These are phyloP conservation scores for Drosophila littoralis DNA, from an alignment of 1,140 invertebrate genomes.

Conservation along the genomic window DNA sequence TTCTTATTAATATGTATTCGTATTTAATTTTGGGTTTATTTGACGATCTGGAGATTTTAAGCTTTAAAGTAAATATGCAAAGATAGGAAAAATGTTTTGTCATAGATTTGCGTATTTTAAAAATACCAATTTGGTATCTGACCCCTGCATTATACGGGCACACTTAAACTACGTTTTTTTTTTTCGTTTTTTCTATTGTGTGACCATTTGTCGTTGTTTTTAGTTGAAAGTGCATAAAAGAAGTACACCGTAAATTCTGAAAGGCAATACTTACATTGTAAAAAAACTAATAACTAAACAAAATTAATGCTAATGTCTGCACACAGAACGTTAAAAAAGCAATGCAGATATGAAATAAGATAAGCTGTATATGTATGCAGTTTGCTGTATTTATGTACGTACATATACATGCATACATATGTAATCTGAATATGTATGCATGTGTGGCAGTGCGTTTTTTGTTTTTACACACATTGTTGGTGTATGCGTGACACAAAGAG, in stretches of 20 bases:
- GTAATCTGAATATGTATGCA: constrained; percentile 41
- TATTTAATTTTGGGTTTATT: too few species aligned
- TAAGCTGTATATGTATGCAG: constrained; percentile 52
- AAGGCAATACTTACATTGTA: constrained; percentile 29
- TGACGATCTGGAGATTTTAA: too few species aligned
- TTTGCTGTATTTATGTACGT: constrained; percentile 57
- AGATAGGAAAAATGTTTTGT: not conserved
- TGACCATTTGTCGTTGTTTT: constrained; percentile 54
- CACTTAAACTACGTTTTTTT: constrained; percentile 30
- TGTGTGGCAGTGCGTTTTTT: constrained; percentile 45
- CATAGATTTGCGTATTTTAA: not conserved
- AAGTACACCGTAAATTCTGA: constrained; percentile 27
- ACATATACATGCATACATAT: constrained; percentile 43
- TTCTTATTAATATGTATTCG: not conserved
- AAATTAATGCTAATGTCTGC: constrained; percentile 38
- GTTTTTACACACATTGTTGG: constrained; percentile 35
- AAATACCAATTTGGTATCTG: constrained; percentile 20
- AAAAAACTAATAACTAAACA: constrained; percentile 18
- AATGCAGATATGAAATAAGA: constrained; percentile 48
- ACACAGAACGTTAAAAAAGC: constrained; percentile 25
- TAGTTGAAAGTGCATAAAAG: constrained; percentile 51
- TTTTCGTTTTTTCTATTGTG: constrained; percentile 55
- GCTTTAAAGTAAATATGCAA: not conserved
- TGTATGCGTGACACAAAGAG: constrained; percentile 39
- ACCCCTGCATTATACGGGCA: constrained; percentile 10